Evolutionary conservation across 2,113 vertebrate species (phyloP).

Genomic region (Myodes glareolus): DNA sequence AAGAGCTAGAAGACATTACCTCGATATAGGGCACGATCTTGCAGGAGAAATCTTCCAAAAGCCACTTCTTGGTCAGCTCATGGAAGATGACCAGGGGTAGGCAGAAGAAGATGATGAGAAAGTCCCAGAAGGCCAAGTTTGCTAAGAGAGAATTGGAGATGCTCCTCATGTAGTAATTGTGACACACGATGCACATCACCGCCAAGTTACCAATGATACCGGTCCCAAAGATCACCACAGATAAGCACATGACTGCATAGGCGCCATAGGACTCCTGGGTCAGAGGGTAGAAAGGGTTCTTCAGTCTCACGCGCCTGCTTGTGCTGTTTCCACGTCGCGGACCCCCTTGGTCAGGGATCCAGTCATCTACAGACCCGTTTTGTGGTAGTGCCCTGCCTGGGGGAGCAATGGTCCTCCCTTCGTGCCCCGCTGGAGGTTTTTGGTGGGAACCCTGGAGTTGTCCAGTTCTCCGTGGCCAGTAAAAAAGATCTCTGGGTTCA

Average conservation of each 20-base stretch:
- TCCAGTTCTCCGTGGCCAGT: conserved; percentile 64
- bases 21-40: conserved; percentile 98
- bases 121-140: conserved; percentile 98
- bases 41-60: conserved; percentile 96
- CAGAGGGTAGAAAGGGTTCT: conserved; percentile 95
- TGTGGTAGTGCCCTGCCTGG: conserved; percentile 86
- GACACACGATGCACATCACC: conserved; percentile 98
- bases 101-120: conserved; percentile 96
- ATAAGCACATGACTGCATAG: conserved; percentile 91
- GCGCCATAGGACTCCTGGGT: conserved; percentile 92
- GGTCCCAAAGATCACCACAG: conserved; percentile 92
- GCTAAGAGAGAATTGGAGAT: conserved; percentile 98
- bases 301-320: conserved; percentile 83
- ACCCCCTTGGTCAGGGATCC: conserved; percentile 61
- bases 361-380: conserved; percentile 84
- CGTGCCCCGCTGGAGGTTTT: conserved; percentile 32
- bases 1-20: conserved; percentile 86
- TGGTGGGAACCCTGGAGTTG: conserved; percentile 60
- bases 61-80: conserved; percentile 95
- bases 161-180: conserved; percentile 99
- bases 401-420: conserved; percentile 82
- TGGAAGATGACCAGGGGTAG: conserved; percentile 96
- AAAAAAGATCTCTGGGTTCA: conserved; percentile 63
- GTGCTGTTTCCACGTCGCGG: conserved; percentile 78
- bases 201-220: conserved; percentile 96